phyloP scores from a whole-genome alignment of 2,888 invertebrate genomes.

The Lomographa bimaculata region DNA sequence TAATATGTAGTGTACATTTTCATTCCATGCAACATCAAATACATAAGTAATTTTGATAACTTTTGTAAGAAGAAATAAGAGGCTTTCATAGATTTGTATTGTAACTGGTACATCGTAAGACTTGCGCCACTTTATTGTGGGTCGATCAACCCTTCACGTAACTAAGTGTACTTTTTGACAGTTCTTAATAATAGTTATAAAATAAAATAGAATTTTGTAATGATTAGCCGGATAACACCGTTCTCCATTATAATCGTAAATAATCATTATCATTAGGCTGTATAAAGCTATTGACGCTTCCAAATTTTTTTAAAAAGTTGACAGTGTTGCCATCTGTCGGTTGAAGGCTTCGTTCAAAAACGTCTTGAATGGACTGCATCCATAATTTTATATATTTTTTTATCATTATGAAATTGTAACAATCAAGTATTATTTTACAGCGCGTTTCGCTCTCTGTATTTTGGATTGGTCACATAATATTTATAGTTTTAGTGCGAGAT shows the following conservation, averaged over 20 bases:
- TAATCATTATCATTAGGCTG: conserved; percentile 17
- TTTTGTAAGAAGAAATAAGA: no score
- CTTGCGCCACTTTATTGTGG: no score
- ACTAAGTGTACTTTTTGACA: conserved; percentile 30
- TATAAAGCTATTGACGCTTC: conserved; percentile 20
- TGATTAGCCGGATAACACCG: conserved; percentile 21
- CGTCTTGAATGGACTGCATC: conserved; percentile 37
- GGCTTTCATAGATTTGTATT: no score
- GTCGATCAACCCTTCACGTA: conserved; percentile 16
- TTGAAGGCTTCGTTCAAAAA: conserved; percentile 26
- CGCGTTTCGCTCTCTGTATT: conserved; percentile 42
- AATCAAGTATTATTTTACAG: conserved; percentile 42
- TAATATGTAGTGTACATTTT: no score
- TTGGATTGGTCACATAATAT: conserved; percentile 28
- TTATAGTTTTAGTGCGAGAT: neutral
- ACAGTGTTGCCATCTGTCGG: conserved; percentile 27
- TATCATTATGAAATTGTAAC: conserved; percentile 40
- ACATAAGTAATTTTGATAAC: no score
- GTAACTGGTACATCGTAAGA: no score
- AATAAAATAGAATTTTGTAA: conserved; percentile 32
- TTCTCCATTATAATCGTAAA: conserved; percentile 23
- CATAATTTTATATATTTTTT: conserved; percentile 32
- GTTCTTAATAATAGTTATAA: conserved; percentile 26
- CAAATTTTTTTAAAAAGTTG: conserved; percentile 6
- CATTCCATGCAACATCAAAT: no score